A percentile compares a stretch with the other conserved stretches of the same genome.
Evolutionary conservation across 2,113 vertebrate genomes (phyloP).

Genomic region (Odontophorus gujanensis): DNA sequence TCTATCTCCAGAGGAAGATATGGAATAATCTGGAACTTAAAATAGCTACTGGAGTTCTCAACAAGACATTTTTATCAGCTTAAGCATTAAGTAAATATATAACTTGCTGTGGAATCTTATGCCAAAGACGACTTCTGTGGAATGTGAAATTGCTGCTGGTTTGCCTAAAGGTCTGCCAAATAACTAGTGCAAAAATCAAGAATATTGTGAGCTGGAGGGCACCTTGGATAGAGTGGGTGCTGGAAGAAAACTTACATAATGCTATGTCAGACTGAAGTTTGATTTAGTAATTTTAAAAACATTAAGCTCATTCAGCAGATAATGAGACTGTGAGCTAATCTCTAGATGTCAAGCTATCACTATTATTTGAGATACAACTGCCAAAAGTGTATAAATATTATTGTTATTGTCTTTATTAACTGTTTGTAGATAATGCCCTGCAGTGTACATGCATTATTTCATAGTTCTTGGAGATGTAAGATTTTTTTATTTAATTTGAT

Average conservation of each 20-base stretch:
- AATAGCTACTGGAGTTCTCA: not conserved
- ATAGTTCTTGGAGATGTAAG: not conserved
- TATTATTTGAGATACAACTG: not conserved
- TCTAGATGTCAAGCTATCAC: not conserved
- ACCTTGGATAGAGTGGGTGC: not conserved
- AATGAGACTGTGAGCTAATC: not conserved
- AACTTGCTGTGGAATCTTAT: not conserved
- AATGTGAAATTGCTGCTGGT: not conserved
- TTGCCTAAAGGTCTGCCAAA: not conserved
- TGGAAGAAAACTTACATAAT: not conserved
- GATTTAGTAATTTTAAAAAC: slow-evolving; percentile 1
- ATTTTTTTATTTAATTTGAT: not conserved
- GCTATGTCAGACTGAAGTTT: not conserved
- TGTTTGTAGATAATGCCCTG: not conserved
- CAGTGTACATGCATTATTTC: not conserved
- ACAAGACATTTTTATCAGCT: not conserved
- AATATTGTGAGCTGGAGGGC: not conserved
- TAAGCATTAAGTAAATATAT: not conserved
- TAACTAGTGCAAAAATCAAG: not conserved
- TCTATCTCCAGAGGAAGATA: not conserved
- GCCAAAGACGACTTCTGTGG: not conserved
- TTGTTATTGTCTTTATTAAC: not conserved
- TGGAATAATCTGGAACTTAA: not conserved
- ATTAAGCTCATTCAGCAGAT: not conserved
- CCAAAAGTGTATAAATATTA: not conserved